Evolutionary conservation across 2,888 invertebrate species (phyloP).

Genomic region (Nomada fucata): DNA sequence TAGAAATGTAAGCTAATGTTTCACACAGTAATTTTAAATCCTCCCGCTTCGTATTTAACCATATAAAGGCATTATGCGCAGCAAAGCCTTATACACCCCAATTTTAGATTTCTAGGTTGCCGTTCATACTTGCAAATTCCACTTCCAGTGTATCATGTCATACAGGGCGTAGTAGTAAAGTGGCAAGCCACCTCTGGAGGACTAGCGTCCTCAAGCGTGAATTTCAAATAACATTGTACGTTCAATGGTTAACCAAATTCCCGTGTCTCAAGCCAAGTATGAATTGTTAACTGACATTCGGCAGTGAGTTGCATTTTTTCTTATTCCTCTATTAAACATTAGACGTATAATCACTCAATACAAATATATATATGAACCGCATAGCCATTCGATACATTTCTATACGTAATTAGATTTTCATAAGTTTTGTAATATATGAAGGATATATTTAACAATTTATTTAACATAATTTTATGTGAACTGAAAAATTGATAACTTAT

Average conservation of each 20-base stretch:
- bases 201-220: slow-evolving; percentile 51
- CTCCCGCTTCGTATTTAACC: slow-evolving; percentile 5
- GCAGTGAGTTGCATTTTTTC: slow-evolving; percentile 71
- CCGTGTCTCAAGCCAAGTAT: slow-evolving; percentile 77
- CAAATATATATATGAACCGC: not conserved
- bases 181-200: slow-evolving; percentile 39
- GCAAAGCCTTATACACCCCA: not conserved
- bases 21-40: slow-evolving; percentile 8
- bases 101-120: slow-evolving; percentile 1
- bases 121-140: not conserved
- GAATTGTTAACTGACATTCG: slow-evolving; percentile 75
- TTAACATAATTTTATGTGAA: too few species aligned
- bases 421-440: not conserved
- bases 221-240: slow-evolving; percentile 36
- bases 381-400: not conserved
- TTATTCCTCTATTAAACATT: slow-evolving; percentile 11
- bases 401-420: not conserved
- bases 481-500: too few species aligned
- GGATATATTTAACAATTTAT: not conserved
- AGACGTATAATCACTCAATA: not conserved
- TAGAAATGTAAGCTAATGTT: not conserved
- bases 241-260: slow-evolving; percentile 79
- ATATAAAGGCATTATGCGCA: not conserved
- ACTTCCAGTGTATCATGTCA: slow-evolving; percentile 10
- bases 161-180: slow-evolving; percentile 45